Evolutionary conservation across 2,888 invertebrate species (phyloP).

Genomic region (Pseudococcus jackbeardsleyi): DNA sequence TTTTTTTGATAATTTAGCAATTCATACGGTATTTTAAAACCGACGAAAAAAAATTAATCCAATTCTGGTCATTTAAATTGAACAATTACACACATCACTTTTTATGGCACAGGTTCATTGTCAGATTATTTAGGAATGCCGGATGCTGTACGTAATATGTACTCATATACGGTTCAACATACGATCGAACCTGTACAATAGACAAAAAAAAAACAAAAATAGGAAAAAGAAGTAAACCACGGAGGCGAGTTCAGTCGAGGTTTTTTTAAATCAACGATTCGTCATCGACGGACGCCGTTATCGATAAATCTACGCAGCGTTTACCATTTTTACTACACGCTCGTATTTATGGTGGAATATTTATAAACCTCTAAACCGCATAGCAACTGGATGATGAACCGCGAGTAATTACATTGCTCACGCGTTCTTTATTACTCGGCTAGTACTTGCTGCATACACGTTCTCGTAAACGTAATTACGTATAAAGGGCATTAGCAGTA

Average conservation of each 20-base stretch:
- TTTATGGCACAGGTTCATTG: no score
- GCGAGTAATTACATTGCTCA: slow-evolving; percentile 11
- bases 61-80: no score
- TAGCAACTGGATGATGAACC: slow-evolving; percentile 1
- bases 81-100: no score
- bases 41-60: no score
- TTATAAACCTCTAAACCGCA: background rate
- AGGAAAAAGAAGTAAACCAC: slow-evolving; percentile 10
- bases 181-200: background rate
- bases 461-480: background rate
- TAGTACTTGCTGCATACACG: background rate
- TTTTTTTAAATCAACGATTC: background rate
- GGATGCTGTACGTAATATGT: no score
- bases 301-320: background rate
- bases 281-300: background rate
- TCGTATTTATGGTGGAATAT: background rate
- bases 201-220: no score
- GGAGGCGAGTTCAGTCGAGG: background rate
- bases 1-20: no score
- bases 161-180: background rate
- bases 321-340: background rate
- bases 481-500: background rate
- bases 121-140: no score
- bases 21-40: no score
- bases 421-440: background rate